Evolutionary conservation across 2,797 vertebrate genomes (phyloP), one percentile per base, ranked within the genome.

Genomic region (Limnodromus scolopaceus): DNA sequence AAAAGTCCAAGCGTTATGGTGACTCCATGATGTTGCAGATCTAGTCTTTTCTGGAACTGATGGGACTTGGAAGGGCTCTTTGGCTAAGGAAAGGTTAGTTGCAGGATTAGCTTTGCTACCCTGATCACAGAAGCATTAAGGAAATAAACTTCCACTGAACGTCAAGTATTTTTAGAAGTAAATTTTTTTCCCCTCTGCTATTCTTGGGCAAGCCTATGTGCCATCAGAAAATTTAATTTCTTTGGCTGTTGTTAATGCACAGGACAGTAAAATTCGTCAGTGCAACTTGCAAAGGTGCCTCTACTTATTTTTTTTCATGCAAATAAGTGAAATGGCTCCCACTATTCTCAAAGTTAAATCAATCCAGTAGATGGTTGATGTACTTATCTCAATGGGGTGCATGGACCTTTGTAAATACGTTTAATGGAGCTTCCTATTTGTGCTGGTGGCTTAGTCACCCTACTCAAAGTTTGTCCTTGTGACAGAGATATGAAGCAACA

Each of bases 141-240:
- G 30, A 85, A 61, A n/a, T 28, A 34, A 83, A 57, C 3, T 66
- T 51, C 6, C 9, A 39, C 51, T 43, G 34, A 69, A 51, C 34
- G 3, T 20, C 13, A 66, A 41, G 14, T 30, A 16, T 32, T 71
- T 58, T 41, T 17, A n/a, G 34, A 54, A 86, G 2, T 39, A 13
- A 1, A 4, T 30, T 18, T 11, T 10, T 11, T 1, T 0, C 1
- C 2, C 4, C 1, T 4, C 9, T 14, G 13, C 16, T 76, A 10
- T 36, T 58, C 25, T 45, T 60, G 53, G 30, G 13, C 20, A 78
- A 78, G 17, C 16, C 15, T 53, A 24, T 6, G 4, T 58, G 70
- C 10, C 12, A 36, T 34, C 0, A 54, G 28, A 81, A 80, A 38
- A 7, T 6, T 84, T 22, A 28, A 79, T 43, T 16, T 69, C 10